Base-by-base conservation (phyloP, 2,888 invertebrate genomes). In the Tenthredo notha region DNA sequence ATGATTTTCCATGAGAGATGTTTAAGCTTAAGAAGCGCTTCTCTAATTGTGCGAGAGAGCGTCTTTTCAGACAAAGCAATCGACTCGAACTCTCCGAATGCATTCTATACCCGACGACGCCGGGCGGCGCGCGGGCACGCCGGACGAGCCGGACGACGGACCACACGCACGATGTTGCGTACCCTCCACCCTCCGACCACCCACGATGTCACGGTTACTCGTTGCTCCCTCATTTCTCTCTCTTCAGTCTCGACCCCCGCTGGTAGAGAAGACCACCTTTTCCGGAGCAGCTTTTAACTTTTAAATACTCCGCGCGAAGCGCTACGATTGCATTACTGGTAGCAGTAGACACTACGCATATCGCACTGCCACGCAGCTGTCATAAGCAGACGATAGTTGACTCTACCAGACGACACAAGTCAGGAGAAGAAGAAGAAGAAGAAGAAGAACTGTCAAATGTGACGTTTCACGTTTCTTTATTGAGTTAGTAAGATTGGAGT, bases 351-450 rank as follows among this genome's bases (percentile, higher is more conserved):
- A n/a, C n/a, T 15, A 33, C 72, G 78, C n/a, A n/a, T 21, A 77
- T 37, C 25, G 50, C 18, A 54, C n/a, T 40, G 43, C 47, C 12
- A 25, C 61, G 40, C 54, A 61, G 21, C 40, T 80, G 78, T 78
- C 78, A 78, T n/a, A 80, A 74, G 80, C 80, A 96, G 87, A 95
- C 94, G 37, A 95, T 93, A 87, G 95, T 95, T 87, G 94, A 94
- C 90, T 96, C 96, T 7, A 72, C 40, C 77, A 86, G 67, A 88
- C 85, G 65, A 21, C 84, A 78, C 29, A 29, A 74, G 74, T 12
- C 2, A 47, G 3, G 15, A 47, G 47, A 47, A 15, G 15, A 43
- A 43, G 40, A 10, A 43, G 40, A 43, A 15, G 47, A 25, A 25
- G 25, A 7, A 12, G 37, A 72, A 67, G 77, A 80, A 61, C 80